Evolutionary conservation across 92 coral and sea anemone species (phyloP), one percentile per base, ranked within the genome.

Genomic region (Galaxea fascicularis): DNA sequence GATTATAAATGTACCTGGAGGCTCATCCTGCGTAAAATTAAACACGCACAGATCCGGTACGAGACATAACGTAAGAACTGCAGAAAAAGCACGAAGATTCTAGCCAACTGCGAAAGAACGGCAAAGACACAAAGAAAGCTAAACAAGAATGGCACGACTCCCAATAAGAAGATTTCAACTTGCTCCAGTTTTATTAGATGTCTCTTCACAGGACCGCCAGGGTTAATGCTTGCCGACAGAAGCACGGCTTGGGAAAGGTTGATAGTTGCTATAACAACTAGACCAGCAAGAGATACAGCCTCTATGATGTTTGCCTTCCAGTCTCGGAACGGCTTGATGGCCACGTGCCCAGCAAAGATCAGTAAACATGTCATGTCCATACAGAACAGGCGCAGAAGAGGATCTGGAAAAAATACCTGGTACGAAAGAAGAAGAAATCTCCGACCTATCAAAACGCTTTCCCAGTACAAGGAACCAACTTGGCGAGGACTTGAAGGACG

Each of bases 361-460:
- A 85, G 26, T 8, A 85, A 31, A 57, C 93, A 89, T 6, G 84
- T 53, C 25, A 89, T 24, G 41, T 83, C 82, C 89, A 89, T 85
- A 49, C 69, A 73, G 65, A 85, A 79, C 49, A 89, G 47, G 24
- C 93, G 93, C 20, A 85, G 67, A 9, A 89, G 84, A 14, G 89
- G 90, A 51, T 69, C 75, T 29, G 82, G 84, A 31, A 90, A 63
- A 30, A 85, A 74, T 7, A 83, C 71, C 24, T 78, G 88, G 29
- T 30, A 70, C 28, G 86, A 90, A 39, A 90, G 76, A 22, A 90
- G 58, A 28, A 90, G 74, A 15, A 90, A 86, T 62, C 93, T 65
- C 28, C 93, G 89, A 12, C 93, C 93, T 45, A 85, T 90, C 64
- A 90, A 29, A 46, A 90, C 78, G 67, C 93, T 80, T 25, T 90